Evolutionary conservation across 1,140 invertebrate species (phyloP), one percentile per base, ranked within the genome.

Genomic region (Drosophila bipectinata): DNA sequence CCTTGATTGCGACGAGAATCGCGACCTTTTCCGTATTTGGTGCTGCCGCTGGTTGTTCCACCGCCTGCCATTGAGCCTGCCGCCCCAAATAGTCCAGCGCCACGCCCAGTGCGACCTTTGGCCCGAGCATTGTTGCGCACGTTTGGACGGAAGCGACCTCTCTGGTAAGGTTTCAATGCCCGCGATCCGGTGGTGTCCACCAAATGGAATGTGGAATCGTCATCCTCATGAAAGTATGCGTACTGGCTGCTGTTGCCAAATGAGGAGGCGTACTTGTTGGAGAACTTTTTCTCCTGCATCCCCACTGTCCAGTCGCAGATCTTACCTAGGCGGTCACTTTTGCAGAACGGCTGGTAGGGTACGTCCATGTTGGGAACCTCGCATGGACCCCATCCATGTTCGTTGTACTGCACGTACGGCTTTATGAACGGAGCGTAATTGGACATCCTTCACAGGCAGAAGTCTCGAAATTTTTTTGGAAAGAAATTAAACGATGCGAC

Each of bases 311-410:
- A 99, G 92, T 99, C 98, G 78, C 98, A 98, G 67, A 99, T 98
- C 95, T 99, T 99, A 80, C 98, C 98, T 55, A 99, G 93, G 74
- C 98, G 95, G 92, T 99, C 98, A 57, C 97, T 97, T 93, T 99
- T 99, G 57, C 98, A 98, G 92, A 99, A 99, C 9, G 98, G 98
- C 92, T 99, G 98, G 92, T 99, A 99, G 0, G 98, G 98, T 95
- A 99, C 98, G 92, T 99, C 98, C 91, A 98, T 95, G 48, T 97
- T 97, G 7, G 97, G 97, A 90, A 98, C 94, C 88, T 97, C 96
- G 92, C 95, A 97, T 12, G 98, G 98, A 2, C 98, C 98, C 98
- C 98, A 99, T 92, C 98, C 98, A 54, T 75, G 59, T 32, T 90
- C 81, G 18, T 92, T 92, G 66, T 87, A 92, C 51, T 92, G 80